phyloP scores from a whole-genome alignment of 2,888 invertebrate genomes.

The Chrysomela aeneicollis region DNA sequence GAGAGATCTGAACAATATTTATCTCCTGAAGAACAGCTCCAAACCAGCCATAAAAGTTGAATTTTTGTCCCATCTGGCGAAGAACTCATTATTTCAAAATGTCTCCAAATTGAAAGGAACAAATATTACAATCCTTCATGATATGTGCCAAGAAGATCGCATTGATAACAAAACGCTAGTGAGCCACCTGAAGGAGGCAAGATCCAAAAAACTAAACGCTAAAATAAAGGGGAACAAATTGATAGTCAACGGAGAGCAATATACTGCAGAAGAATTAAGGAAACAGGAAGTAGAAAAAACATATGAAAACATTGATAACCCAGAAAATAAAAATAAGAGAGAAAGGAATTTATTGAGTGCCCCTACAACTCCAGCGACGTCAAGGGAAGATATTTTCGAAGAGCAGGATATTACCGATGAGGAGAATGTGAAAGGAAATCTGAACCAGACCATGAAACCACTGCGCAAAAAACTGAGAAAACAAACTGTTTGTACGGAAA shows the following conservation, averaged over 20 bases:
- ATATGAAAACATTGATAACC: not conserved
- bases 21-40: constrained; percentile 11
- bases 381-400: not conserved
- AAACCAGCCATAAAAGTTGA: constrained; percentile 14
- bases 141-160: constrained; percentile 11
- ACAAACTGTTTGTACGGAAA: constrained; percentile 6
- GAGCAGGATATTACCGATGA: not conserved
- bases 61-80: not conserved
- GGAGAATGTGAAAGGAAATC: not conserved
- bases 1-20: not conserved
- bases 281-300: constrained; percentile 17
- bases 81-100: constrained; percentile 13
- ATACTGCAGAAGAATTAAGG: constrained; percentile 13
- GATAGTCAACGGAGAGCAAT: constrained; percentile 16
- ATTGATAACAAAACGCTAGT: constrained; percentile 15
- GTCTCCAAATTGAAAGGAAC: constrained; percentile 1
- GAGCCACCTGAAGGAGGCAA: constrained; percentile 18
- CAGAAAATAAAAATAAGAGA: constrained; percentile 5
- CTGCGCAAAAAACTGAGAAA: not conserved
- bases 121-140: no score
- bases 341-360: constrained; percentile 6
- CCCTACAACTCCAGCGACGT: constrained; percentile 1
- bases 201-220: constrained; percentile 10
- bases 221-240: constrained; percentile 12
- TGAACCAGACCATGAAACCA: constrained; percentile 6